Percentiles rank a stretch among this genome's conserved stretches.
Evolutionary conservation across 2,113 vertebrate species (phyloP).

Genomic region (Sapajus apella): DNA sequence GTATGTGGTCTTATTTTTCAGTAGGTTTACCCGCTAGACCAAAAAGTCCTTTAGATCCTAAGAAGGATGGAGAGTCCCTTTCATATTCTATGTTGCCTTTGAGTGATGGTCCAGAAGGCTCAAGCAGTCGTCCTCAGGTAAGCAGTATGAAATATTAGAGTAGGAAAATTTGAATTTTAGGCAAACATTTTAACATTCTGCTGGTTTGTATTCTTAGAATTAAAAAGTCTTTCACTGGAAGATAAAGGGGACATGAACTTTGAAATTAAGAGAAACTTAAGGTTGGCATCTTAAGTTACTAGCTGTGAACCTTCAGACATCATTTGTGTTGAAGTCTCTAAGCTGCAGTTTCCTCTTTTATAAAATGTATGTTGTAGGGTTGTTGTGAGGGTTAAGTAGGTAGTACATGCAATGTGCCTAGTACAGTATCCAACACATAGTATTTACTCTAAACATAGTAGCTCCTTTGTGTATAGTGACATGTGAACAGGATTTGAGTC

Average conservation of each 20-base stretch:
- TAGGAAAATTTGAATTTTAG: slow-evolving; percentile 26
- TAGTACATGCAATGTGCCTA: background rate
- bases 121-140: slow-evolving; percentile 92
- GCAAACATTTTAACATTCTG: background rate
- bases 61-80: slow-evolving; percentile 93
- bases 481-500: background rate
- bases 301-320: background rate
- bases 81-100: slow-evolving; percentile 94
- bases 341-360: background rate
- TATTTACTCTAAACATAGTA: slow-evolving; percentile 16
- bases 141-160: background rate
- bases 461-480: background rate
- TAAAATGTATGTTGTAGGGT: background rate
- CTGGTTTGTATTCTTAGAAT: slow-evolving; percentile 25
- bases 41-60: slow-evolving; percentile 95
- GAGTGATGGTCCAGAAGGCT: slow-evolving; percentile 93
- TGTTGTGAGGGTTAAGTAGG: background rate
- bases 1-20: slow-evolving; percentile 72
- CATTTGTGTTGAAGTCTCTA: background rate
- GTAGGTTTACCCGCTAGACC: slow-evolving; percentile 95
- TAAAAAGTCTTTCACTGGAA: background rate
- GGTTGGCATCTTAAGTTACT: background rate
- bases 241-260: background rate
- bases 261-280: background rate
- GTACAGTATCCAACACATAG: background rate